Evolutionary conservation across 2,888 invertebrate species (phyloP).

Genomic region (Pecten maximus): DNA sequence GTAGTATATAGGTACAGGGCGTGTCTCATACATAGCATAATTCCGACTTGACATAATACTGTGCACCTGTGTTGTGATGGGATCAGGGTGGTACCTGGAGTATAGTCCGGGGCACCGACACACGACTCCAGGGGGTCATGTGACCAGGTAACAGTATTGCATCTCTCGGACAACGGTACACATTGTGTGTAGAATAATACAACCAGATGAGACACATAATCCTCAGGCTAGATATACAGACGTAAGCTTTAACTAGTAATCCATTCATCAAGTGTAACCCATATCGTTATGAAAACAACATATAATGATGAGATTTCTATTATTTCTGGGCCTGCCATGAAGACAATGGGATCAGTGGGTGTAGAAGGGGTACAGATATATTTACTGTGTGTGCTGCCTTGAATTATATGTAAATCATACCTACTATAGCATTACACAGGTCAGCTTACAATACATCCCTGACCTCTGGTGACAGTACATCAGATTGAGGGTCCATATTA

Average conservation of each 20-base stretch:
- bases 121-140: background rate
- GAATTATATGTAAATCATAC: background rate
- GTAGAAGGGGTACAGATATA: background rate
- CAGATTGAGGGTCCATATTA: background rate
- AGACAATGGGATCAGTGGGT: background rate
- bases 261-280: background rate
- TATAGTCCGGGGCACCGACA: background rate
- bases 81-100: background rate
- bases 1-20: background rate
- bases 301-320: background rate
- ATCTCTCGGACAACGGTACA: background rate
- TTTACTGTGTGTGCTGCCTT: background rate
- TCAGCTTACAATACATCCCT: constrained; percentile 3
- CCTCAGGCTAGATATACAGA: background rate
- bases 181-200: background rate
- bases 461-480: background rate
- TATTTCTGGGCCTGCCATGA: background rate
- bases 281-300: background rate
- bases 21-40: background rate
- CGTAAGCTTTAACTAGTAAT: background rate
- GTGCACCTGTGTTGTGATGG: background rate
- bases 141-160: background rate
- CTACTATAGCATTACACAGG: background rate
- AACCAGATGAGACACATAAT: background rate
- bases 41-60: background rate